phyloP scores from a whole-genome alignment of 2,888 invertebrate species.

The Mythimna impura region DNA sequence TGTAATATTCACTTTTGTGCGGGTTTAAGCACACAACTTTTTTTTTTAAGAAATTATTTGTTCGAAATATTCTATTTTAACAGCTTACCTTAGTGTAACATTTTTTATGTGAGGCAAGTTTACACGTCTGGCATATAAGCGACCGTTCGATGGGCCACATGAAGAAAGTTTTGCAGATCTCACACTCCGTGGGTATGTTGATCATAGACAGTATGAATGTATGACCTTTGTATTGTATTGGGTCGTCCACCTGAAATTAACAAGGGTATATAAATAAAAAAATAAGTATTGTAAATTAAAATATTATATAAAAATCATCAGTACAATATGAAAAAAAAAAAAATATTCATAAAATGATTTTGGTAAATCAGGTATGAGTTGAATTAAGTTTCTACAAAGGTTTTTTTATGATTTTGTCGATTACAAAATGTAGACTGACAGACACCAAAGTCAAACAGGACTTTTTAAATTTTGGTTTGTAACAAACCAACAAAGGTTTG shows the following conservation, averaged over 20 bases:
- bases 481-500: too few species aligned
- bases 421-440: not conserved
- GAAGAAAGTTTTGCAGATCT: slow-evolving; percentile 97
- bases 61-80: not conserved
- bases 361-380: not conserved
- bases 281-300: not conserved
- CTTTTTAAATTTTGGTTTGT: too few species aligned
- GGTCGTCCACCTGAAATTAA: slow-evolving; percentile 90
- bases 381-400: not conserved
- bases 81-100: slow-evolving; percentile 94
- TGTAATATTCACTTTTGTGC: too few species aligned
- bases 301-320: not conserved
- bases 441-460: not conserved
- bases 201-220: slow-evolving; percentile 97
- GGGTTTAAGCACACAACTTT: too few species aligned
- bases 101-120: slow-evolving; percentile 98
- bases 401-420: not conserved
- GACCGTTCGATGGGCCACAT: slow-evolving; percentile 99
- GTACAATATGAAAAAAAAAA: not conserved
- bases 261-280: not conserved
- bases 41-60: too few species aligned
- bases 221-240: slow-evolving; percentile 94
- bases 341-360: not conserved
- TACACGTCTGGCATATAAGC: slow-evolving; percentile 94
- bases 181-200: slow-evolving; percentile 98